phyloP scores from a whole-genome alignment of 2,797 vertebrate species.

The Myoxocephalus aenaeus region DNA sequence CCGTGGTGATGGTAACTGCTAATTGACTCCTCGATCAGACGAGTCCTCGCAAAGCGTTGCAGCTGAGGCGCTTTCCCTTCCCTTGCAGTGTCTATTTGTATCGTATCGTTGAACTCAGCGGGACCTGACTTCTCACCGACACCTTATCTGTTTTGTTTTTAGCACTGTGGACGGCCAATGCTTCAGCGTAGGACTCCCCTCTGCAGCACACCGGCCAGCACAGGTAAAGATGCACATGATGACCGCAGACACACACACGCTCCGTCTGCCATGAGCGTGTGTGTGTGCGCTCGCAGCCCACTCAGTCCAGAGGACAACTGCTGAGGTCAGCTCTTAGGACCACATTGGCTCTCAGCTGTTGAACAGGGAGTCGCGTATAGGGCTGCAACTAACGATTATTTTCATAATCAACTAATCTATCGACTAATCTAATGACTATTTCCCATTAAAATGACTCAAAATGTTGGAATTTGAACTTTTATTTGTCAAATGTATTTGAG shows the following conservation, averaged over 20 bases:
- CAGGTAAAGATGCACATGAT: slow-evolving; percentile 52
- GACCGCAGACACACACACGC: slow-evolving; percentile 5
- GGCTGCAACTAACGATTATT: too few species aligned
- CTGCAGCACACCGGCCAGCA: slow-evolving; percentile 51
- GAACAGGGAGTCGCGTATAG: slow-evolving; percentile 31
- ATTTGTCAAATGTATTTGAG: too few species aligned
- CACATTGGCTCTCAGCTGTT: slow-evolving; percentile 44
- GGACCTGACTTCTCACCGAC: too few species aligned
- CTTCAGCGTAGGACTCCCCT: slow-evolving; percentile 29
- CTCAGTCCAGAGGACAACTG: slow-evolving; percentile 41
- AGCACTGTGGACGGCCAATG: slow-evolving; percentile 20
- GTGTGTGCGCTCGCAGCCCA: not conserved
- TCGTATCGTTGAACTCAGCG: not conserved
- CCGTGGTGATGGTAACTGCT: not conserved
- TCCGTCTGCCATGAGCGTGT: not conserved
- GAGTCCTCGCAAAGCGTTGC: not conserved
- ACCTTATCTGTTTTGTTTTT: not conserved
- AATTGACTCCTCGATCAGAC: not conserved
- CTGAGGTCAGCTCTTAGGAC: slow-evolving; percentile 40
- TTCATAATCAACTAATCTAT: too few species aligned
- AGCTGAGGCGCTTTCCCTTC: not conserved
- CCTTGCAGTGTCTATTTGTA: not conserved
- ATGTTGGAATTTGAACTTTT: too few species aligned
- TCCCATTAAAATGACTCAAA: too few species aligned
- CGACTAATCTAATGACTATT: too few species aligned